Evolutionary conservation across 2,888 invertebrate species (phyloP).

Genomic region (Furcula furcula): DNA sequence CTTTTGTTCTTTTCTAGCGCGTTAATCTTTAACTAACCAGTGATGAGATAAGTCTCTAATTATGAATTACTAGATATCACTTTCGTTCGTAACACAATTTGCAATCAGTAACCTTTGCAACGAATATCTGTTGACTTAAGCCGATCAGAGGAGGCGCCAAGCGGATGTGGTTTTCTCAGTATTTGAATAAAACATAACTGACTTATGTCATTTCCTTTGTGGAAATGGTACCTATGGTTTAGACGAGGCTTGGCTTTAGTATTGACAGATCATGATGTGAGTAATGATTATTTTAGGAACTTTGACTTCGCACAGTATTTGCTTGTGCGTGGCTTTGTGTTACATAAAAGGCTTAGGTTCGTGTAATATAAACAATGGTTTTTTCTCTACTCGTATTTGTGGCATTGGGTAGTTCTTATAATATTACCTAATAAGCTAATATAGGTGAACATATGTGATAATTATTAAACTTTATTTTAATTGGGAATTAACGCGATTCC

Average conservation of each 20-base stretch:
- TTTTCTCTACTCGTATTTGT: no score
- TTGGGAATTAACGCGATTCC: no score
- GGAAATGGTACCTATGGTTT: conserved; percentile 28
- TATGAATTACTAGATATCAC: background rate
- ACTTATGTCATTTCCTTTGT: conserved; percentile 62
- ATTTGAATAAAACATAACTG: conserved; percentile 57
- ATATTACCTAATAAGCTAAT: no score
- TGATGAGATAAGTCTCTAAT: no score
- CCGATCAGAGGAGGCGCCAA: conserved; percentile 46
- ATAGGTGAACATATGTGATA: no score
- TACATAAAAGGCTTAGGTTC: background rate
- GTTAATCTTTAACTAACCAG: no score
- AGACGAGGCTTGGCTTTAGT: conserved; percentile 14
- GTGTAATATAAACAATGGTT: background rate
- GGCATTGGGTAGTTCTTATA: no score
- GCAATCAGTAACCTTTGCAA: conserved; percentile 10
- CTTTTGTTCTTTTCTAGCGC: no score
- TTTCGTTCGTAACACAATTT: background rate
- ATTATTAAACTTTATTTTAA: no score
- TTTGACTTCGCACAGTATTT: conserved; percentile 1
- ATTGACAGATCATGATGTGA: conserved; percentile 18
- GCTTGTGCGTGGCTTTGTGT: background rate
- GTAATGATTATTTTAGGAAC: conserved; percentile 14
- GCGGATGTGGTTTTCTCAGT: conserved; percentile 57
- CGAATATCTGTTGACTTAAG: conserved; percentile 36